Evolutionary conservation across 2,113 vertebrate genomes (phyloP), one percentile per base, ranked within the genome.

Genomic region (Nanorana parkeri): DNA sequence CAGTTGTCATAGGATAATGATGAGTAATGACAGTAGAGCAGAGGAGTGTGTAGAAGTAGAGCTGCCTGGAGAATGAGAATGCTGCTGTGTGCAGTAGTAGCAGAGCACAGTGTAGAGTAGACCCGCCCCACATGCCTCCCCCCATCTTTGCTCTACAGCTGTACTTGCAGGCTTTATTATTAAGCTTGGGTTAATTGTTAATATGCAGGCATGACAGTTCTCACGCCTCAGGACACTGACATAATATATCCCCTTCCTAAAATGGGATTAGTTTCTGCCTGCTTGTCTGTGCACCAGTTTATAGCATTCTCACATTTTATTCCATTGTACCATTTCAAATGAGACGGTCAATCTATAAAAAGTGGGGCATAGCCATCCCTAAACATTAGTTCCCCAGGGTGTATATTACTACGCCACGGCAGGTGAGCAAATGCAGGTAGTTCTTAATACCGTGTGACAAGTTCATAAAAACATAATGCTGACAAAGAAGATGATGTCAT

Each of bases 181-280:
- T 41, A 72, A 76, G 72, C 72, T 56, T 47, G 36, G 61, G 66
- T 80, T 80, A 79, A 80, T 80, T 80, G 78, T 69, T 69, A 80
- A 80, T 80, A 69, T 74, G 47, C 24, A 68, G 26, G 54, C 23
- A 21, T 58, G 32, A 47, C 58, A 76, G 63, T 83, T 81, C 80
- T 64, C 80, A 81, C 69, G 60, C 63, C 68, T 81, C 24, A 67
- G 69, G 28, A 2, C 54, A 24, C 41, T 81, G 56, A 36, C 56
- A 56, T 61, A 26, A 66, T 19, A 56, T 29, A 51, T 52, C 23
- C 58, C 26, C 28, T 51, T 17, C 15, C 28, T 65, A 29, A 29
- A 28, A 81, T 32, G 61, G 47, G n/a, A 55, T 66, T 28, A 52
- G 15, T 24, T 5, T 60, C 5, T 60, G 41, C 41, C 41, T 47